Evolutionary conservation across 2,888 invertebrate genomes (phyloP).

Genomic region (Phorcus lineatus): DNA sequence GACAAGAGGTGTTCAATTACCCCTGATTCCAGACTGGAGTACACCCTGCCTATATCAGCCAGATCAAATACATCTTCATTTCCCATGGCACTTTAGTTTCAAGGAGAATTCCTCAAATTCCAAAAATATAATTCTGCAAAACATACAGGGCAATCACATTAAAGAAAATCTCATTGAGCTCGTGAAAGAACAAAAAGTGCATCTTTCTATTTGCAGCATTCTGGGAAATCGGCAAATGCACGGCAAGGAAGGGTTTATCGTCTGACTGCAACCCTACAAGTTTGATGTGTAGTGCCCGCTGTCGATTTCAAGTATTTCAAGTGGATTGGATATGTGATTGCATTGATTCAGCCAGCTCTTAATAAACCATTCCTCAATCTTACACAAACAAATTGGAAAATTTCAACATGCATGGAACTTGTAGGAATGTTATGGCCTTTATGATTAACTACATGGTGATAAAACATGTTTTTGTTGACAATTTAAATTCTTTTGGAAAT

Average conservation of each 20-base stretch:
- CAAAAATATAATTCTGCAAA: background rate
- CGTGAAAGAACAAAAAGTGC: too few species aligned
- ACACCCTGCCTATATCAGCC: too few species aligned
- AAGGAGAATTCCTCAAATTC: too few species aligned
- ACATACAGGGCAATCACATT: background rate
- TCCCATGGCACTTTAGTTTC: too few species aligned
- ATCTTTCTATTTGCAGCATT: background rate
- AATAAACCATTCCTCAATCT: conserved; percentile 6
- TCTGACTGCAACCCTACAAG: background rate
- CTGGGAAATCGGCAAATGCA: background rate
- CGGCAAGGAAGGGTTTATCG: background rate
- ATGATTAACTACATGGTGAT: background rate
- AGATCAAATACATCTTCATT: too few species aligned
- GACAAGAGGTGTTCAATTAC: too few species aligned
- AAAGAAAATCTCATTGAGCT: background rate
- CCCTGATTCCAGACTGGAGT: too few species aligned
- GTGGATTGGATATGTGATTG: background rate
- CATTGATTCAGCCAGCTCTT: background rate
- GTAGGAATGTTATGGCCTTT: background rate
- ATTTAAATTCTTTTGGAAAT: background rate
- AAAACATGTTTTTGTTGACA: background rate
- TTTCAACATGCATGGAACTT: background rate
- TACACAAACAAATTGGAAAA: background rate
- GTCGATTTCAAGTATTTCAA: background rate
- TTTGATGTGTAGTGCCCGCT: background rate